phyloP scores from a whole-genome alignment of 2,888 invertebrate genomes.

The Osmoderma eremita region DNA sequence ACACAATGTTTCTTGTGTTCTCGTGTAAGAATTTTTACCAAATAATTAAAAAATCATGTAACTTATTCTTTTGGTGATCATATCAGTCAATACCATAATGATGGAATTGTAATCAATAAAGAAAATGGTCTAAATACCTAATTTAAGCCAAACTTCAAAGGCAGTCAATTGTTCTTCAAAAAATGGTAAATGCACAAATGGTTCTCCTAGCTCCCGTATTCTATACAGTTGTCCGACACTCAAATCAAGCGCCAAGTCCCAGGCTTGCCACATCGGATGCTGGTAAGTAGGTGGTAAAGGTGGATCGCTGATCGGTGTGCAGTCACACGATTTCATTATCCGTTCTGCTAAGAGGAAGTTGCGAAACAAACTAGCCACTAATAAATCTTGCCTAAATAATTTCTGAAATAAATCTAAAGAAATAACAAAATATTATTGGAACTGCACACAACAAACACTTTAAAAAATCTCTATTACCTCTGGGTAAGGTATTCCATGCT shows the following conservation, averaged over 20 bases:
- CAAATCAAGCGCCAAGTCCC: slow-evolving; percentile 96
- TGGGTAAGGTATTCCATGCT: slow-evolving; percentile 96
- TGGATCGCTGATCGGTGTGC: slow-evolving; percentile 94
- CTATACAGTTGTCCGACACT: slow-evolving; percentile 90
- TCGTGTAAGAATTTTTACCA: too few relatives aligned
- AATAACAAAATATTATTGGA: slow-evolving; percentile 11
- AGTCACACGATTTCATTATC: slow-evolving; percentile 95
- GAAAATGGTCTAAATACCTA: slow-evolving; percentile 64
- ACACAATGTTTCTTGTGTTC: too few relatives aligned
- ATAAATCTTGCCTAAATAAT: slow-evolving; percentile 94
- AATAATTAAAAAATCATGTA: too few relatives aligned
- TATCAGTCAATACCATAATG: too few relatives aligned
- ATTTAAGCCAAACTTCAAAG: slow-evolving; percentile 93
- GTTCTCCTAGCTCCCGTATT: slow-evolving; percentile 71
- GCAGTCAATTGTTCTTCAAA: slow-evolving; percentile 98
- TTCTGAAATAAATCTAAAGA: slow-evolving; percentile 89
- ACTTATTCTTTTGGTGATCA: too few relatives aligned
- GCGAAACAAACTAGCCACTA: slow-evolving; percentile 97
- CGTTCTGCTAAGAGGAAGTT: slow-evolving; percentile 97
- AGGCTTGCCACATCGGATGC: slow-evolving; percentile 95
- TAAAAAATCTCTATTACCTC: slow-evolving; percentile 66
- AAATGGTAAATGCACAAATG: slow-evolving; percentile 85
- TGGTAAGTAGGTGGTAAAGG: slow-evolving; percentile 89
- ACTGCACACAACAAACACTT: background rate
- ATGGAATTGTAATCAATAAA: too few relatives aligned